Conservation (phyloP, 2,113 vertebrate genomes). For the Heterotilapia buettikoferi region DNA sequence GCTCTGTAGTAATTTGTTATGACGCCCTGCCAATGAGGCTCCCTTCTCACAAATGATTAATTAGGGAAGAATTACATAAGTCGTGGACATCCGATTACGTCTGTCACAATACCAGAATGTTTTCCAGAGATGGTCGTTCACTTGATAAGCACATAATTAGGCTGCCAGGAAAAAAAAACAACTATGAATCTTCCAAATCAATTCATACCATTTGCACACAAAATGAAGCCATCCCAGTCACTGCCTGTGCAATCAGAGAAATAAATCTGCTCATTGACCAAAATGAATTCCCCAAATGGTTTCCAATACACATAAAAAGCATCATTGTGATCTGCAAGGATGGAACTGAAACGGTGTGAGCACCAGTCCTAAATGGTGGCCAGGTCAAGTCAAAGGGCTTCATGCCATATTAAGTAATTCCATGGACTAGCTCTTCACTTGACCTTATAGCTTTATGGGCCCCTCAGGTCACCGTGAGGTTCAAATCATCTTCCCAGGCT, state of each 20-base stretch:
- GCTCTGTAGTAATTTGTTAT: conserved; percentile 25
- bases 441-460: conserved; percentile 32
- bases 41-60: conserved; percentile 22
- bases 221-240: background rate
- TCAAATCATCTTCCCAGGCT: conserved; percentile 51
- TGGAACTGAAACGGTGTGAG: conserved; percentile 24
- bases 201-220: background rate
- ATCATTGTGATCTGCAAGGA: conserved; percentile 1
- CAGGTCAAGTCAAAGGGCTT: conserved; percentile 59
- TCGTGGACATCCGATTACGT: background rate
- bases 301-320: conserved; percentile 1
- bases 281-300: conserved; percentile 1
- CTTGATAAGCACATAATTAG: background rate
- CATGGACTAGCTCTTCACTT: conserved; percentile 20
- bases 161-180: background rate
- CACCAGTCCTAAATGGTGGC: background rate
- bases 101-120: conserved; percentile 21
- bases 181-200: background rate
- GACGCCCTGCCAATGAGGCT: conserved; percentile 8
- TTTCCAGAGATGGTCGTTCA: background rate
- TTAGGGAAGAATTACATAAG: conserved; percentile 44
- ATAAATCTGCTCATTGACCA: background rate
- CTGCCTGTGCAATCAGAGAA: background rate
- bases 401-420: conserved; percentile 63
- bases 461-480: conserved; percentile 47